These are phyloP conservation scores for Lamellibrachia columna DNA, from an alignment of 2,888 invertebrate genomes.

Conservation along the genomic window DNA sequence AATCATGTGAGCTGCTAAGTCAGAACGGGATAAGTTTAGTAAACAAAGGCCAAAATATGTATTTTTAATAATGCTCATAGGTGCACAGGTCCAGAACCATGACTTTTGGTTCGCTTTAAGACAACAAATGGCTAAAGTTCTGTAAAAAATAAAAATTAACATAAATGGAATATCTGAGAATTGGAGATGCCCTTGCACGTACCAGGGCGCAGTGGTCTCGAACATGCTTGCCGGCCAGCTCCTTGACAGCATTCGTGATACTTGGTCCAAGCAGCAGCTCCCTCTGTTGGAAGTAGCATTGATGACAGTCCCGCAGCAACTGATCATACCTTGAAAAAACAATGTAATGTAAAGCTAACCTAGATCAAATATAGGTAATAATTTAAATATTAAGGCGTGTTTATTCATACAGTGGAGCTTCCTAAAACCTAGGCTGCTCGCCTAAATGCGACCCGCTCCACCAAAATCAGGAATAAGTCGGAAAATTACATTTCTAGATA, in stretches of 20 bases:
- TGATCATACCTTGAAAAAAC: conserved; percentile 73
- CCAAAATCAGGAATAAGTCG: not conserved
- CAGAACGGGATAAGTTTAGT: no score
- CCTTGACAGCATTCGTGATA: conserved; percentile 76
- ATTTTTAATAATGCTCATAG: no score
- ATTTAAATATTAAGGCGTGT: not conserved
- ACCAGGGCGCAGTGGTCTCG: conserved; percentile 85
- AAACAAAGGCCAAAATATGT: no score
- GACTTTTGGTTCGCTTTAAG: not conserved
- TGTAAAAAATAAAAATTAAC: not conserved
- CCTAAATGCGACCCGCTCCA: not conserved
- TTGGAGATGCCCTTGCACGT: conserved; percentile 33
- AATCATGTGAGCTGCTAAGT: no score
- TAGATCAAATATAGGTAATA: not conserved
- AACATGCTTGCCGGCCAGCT: conserved; percentile 71
- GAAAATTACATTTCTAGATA: not conserved
- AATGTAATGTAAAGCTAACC: not conserved
- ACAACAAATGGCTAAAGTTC: not conserved
- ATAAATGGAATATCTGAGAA: not conserved
- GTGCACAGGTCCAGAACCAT: not conserved
- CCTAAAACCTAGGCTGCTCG: not conserved
- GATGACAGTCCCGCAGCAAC: conserved; percentile 81
- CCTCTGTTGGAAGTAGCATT: conserved; percentile 82
- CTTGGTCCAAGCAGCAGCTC: conserved; percentile 77
- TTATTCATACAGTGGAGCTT: not conserved